Evolutionary conservation across 2,113 vertebrate species (phyloP), one percentile per base, ranked within the genome.

Genomic region (Muntiacus reevesi): DNA sequence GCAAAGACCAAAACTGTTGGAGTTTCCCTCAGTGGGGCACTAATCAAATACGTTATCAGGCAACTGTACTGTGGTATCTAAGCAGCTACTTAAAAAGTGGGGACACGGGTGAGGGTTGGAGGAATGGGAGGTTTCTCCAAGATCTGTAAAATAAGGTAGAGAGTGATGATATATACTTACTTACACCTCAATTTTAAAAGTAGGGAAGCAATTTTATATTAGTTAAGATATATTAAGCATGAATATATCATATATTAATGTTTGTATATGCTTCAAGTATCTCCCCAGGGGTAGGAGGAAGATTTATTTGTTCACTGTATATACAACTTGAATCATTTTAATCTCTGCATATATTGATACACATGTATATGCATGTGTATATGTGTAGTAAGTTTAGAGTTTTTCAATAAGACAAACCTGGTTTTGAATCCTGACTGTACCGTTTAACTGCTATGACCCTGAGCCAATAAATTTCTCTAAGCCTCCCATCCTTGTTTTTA

Each of bases 401-500:
- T 95, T 91, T 94, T 87, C 74, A 79, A 40, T 95, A 95, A 95
- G 62, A 54, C 21, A 95, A 45, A 50, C 30, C 45, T 96, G 21
- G 82, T 92, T 96, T 97, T 95, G 45, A 89, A 59, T 85, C 45
- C 40, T 95, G 30, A 76, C 27, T 71, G 13, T 95, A 82, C 50
- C 25, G 47, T 91, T 94, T 91, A 71, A 85, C 45, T 96, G 50
- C 55, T 93, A 3, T 91, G 71, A 76, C 78, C 55, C 60, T 74
- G 43, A 40, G 33, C 33, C 78, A 83, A 45, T 92, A 90, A 59
- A 54, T 94, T 96, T 94, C n/a, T 93, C 78, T 91, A 59, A 78
- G 17, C 21, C 21, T 92, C 74, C 40, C 43, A 83, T 94, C 23
- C 47, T 92, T 89, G 40, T 82, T 94, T 95, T 87, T 71, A 84